Conservation (phyloP, 37 sponge, comb jelly and placozoan species). For the Mnemiopsis leidyi region DNA sequence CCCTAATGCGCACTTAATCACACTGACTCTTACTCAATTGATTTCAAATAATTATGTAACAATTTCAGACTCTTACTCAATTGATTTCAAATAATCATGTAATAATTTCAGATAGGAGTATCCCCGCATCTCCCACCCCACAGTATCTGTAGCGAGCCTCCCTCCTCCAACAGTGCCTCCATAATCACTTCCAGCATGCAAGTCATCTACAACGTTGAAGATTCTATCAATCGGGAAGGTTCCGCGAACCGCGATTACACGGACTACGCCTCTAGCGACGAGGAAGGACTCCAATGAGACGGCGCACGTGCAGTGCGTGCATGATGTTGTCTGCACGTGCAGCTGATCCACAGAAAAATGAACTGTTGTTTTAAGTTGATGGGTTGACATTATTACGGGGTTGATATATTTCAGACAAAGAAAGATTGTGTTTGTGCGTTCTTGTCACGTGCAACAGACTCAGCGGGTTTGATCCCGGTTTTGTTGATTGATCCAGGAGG, state of each 20-base stretch:
- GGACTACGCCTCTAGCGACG: constrained; percentile 7
- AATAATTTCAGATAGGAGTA: background rate
- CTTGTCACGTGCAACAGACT: too few species aligned
- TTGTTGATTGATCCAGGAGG: too few species aligned
- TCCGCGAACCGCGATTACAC: background rate
- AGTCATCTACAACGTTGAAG: constrained; percentile 27
- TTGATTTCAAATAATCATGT: background rate
- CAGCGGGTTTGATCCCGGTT: too few species aligned
- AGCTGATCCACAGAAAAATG: background rate
- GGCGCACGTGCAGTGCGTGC: background rate
- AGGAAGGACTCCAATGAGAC: constrained; percentile 41
- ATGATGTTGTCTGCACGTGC: background rate
- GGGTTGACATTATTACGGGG: background rate
- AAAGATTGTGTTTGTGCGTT: too few species aligned
- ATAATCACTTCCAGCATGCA: constrained; percentile 63
- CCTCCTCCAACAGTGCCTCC: background rate
- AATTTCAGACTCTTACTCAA: too few species aligned
- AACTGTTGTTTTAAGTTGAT: background rate
- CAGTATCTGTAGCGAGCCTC: background rate
- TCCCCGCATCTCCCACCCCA: background rate
- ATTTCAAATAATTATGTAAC: background rate
- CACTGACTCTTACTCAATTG: too few species aligned
- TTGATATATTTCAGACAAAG: background rate
- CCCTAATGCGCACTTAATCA: too few species aligned
- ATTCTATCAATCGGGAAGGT: background rate